Evolutionary conservation across 2,888 invertebrate species (phyloP), one percentile per base, ranked within the genome.

Genomic region (Dryocosmus kuriphilus): DNA sequence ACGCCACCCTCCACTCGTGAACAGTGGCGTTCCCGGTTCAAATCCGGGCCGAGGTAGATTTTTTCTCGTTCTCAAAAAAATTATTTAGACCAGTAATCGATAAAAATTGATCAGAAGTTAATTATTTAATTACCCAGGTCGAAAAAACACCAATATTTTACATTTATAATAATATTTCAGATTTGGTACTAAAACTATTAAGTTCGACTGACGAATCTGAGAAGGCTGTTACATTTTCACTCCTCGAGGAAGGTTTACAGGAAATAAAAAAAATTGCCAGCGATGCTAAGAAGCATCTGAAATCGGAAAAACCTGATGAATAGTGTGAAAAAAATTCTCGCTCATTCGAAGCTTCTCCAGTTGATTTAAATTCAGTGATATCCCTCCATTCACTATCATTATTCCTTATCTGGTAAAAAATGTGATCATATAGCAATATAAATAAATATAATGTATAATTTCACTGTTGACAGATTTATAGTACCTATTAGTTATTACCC

Each of bases 181-280:
- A 95, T 92, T 92, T 94, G 83, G 95, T 96, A 0, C 92, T 95
- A 19, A 93, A 94, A 86, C 92, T 94, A 84, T 90, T 96, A 81
- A 94, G 93, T 83, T 91, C 92, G 19, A 92, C 93, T 14, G 92
- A 92, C 24, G 92, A 92, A 24, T 90, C 91, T 57, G 88, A 90
- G 19, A 94, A 94, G 84, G 91, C 92, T n/a, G 93, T 93, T 81
- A 89, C 91, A 46, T 92, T 92, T 1, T 91, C 91, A 75, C 92
- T 93, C 78, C 88, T 95, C 60, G 92, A 92, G 81, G 92, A 92
- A 82, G 92, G 92, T 82, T 91, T 94, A 77, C 84, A 90, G 7
- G 86, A 87, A 38, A 92, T 94, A 46, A 94, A 94, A 88, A 92
- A 91, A 77, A 93, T 94, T 77, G 93, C 94, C 7, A 92, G 90